Base-by-base conservation (phyloP, 2,113 vertebrate genomes). In the Coreoperca whiteheadi region DNA sequence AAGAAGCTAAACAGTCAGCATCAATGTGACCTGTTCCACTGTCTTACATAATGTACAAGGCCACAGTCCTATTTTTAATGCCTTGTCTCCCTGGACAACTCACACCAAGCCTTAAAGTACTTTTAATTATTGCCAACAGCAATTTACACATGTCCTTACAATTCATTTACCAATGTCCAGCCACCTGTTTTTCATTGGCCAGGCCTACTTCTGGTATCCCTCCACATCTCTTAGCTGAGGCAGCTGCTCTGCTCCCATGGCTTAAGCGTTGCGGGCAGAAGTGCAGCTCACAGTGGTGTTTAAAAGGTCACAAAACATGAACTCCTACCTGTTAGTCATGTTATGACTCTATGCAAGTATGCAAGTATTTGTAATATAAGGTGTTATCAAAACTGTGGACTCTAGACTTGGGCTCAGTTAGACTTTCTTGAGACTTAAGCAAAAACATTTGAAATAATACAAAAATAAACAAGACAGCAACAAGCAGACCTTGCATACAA, bases 141-240 rank as follows among this genome's bases (percentile, higher is more conserved):
- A 81, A 88, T 91, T 93, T 77, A 81, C 76, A 87, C 87, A 78
- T 92, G 71, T 91, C 85, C 85, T 87, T 81, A 86, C 65, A 80
- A 87, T 66, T 92, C 82, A 51, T 92, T 89, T 77, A 81, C 66
- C 64, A 68, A 74, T 79, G 68, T 87, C 83, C 84, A 90, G 86
- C 77, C 88, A 91, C 90, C 91, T 93, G 89, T 74, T 92, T 90
- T 63, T 91, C 75, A 88, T 89, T 90, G 86, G 74, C 86, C 28
- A 30, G 83, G 86, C 87, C 81, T 79, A 77, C 79, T 77, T 67
- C 89, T 91, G 90, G 87, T 92, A 87, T 86, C 77, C 82, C 70
- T 87, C 77, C 75, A 79, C 87, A 68, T 88, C 67, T 74, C 77
- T 61, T 69, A 77, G 77, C 74, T 59, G 64, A 89, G 71, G 60